These are phyloP conservation scores for Zootoca vivipara DNA, from an alignment of 2,113 vertebrate genomes.

Conservation along the genomic window DNA sequence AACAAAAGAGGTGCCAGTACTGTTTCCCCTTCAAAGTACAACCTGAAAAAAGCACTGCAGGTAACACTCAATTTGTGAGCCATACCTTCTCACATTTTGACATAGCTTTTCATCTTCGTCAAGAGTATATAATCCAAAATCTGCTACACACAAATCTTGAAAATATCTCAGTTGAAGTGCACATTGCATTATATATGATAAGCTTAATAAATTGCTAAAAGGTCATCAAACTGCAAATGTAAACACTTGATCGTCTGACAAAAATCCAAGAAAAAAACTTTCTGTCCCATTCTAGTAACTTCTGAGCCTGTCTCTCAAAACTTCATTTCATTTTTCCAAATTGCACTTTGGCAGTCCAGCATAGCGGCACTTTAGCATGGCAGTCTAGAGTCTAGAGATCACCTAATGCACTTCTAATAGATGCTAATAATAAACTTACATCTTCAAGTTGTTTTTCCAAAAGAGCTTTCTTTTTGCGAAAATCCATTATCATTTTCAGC, in stretches of 20 bases:
- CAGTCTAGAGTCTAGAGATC: background rate
- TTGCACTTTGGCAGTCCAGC: background rate
- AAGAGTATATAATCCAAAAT: background rate
- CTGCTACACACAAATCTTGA: background rate
- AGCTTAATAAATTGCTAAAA: background rate
- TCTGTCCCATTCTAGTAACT: background rate
- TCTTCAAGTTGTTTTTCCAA: conserved; percentile 85
- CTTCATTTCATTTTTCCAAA: background rate
- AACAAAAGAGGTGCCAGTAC: too few species aligned
- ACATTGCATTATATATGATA: background rate
- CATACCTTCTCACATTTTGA: background rate
- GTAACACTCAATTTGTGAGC: background rate
- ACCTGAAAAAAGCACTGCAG: too few species aligned
- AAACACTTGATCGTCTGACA: background rate
- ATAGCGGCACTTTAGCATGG: background rate
- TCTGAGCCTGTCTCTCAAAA: background rate
- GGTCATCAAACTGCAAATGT: background rate
- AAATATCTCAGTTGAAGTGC: background rate
- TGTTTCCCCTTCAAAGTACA: too few species aligned
- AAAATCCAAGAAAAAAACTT: background rate
- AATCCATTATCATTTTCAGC: conserved; percentile 81
- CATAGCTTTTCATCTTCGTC: background rate
- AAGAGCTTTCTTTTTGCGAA: conserved; percentile 77
- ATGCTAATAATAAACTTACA: conserved; percentile 50
- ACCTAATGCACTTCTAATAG: background rate